These are phyloP conservation scores for Drosophila prosaltans DNA, from an alignment of 1,140 invertebrate genomes.

Conservation along the genomic window DNA sequence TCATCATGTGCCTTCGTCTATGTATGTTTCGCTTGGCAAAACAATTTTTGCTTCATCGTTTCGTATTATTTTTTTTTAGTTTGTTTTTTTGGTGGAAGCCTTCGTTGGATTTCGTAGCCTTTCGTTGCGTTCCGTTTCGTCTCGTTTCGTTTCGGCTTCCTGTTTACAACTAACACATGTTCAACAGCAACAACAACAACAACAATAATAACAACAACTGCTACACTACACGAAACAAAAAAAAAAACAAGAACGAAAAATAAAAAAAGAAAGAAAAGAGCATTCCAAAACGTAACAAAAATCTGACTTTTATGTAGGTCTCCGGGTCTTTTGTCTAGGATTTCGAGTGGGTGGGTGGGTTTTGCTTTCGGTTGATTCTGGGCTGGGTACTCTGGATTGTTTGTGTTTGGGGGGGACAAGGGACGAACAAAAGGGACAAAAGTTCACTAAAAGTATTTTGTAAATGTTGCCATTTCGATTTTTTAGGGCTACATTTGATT, in stretches of 20 bases:
- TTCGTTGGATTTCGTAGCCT: conserved; percentile 31
- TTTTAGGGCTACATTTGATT: conserved; percentile 12
- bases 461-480: conserved; percentile 49
- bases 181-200: conserved; percentile 24
- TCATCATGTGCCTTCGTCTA: background rate
- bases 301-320: conserved; percentile 43
- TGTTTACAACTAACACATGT: conserved; percentile 81
- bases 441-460: conserved; percentile 12
- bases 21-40: conserved; percentile 3
- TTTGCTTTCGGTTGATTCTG: background rate
- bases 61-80: background rate
- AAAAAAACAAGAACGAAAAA: background rate
- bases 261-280: conserved; percentile 1
- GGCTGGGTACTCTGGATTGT: conserved; percentile 18
- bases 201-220: background rate
- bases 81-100: background rate
- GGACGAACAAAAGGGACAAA: background rate
- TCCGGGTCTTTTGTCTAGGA: conserved; percentile 48
- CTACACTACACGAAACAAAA: too few species aligned
- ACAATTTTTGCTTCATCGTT: background rate
- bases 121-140: conserved; percentile 8
- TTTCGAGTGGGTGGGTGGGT: conserved; percentile 14
- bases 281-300: conserved; percentile 41
- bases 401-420: background rate
- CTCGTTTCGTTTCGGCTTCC: conserved; percentile 57